These are phyloP conservation scores for Zoanthus gigantus DNA, from an alignment of 92 coral and sea anemone species.

Conservation along the genomic window DNA sequence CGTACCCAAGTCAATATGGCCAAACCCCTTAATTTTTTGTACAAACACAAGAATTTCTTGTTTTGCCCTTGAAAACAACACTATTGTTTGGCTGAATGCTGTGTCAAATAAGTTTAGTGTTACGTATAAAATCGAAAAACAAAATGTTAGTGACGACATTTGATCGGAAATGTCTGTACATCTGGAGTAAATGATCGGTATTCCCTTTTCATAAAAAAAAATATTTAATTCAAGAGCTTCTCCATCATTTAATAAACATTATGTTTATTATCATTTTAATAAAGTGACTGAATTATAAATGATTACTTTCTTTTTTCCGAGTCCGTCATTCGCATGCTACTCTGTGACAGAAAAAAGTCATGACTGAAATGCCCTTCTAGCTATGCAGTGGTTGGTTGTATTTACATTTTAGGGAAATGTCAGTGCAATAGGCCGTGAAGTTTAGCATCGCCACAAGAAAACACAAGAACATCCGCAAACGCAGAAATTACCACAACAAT, in stretches of 20 bases:
- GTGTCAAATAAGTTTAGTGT: background rate
- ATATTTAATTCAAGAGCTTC: background rate
- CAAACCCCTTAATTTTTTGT: slow-evolving; percentile 9
- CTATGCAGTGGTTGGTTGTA: background rate
- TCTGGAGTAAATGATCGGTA: background rate
- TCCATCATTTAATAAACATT: slow-evolving; percentile 19
- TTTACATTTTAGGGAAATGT: background rate
- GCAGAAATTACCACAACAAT: background rate
- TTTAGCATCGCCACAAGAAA: background rate
- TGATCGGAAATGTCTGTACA: background rate
- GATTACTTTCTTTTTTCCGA: background rate
- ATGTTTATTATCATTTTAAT: slow-evolving; percentile 2
- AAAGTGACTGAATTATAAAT: background rate
- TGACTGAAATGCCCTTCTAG: background rate
- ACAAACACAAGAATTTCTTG: background rate
- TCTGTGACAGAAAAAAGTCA: background rate
- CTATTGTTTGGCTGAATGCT: background rate
- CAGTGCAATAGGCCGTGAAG: background rate
- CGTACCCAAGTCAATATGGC: background rate
- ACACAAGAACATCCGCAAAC: background rate
- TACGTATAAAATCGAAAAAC: background rate
- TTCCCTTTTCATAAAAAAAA: background rate
- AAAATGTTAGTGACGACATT: slow-evolving; percentile 22
- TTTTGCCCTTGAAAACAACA: background rate
- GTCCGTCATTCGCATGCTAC: slow-evolving; percentile 16